phyloP scores from a whole-genome alignment of 2,797 vertebrate genomes.

The Numenius phaeopus region DNA sequence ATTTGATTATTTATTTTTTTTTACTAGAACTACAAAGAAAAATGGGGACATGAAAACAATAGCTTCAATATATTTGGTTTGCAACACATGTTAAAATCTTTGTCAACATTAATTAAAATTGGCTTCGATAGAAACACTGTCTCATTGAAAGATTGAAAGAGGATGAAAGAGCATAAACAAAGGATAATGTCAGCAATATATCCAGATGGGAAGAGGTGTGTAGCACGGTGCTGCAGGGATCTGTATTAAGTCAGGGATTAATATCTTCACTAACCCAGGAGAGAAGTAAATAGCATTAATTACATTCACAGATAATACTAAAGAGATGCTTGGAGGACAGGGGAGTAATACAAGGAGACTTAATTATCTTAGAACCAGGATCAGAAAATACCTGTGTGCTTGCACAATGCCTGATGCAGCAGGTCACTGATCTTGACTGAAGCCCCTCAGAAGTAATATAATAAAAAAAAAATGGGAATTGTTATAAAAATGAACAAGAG shows the following conservation, averaged over 20 bases:
- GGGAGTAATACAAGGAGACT: slow-evolving; percentile 11
- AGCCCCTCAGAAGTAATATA: neutral
- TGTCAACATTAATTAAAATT: slow-evolving; percentile 69
- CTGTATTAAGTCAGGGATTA: slow-evolving; percentile 67
- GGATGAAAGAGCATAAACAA: slow-evolving; percentile 65
- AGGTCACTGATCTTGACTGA: neutral
- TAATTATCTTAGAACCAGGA: slow-evolving; percentile 9
- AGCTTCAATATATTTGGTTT: slow-evolving; percentile 35
- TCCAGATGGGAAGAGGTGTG: slow-evolving; percentile 51
- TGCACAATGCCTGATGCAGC: neutral
- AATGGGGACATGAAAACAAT: slow-evolving; percentile 4
- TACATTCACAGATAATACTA: slow-evolving; percentile 59
- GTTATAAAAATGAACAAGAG: neutral
- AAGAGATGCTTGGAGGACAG: slow-evolving; percentile 49
- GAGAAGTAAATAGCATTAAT: slow-evolving; percentile 67
- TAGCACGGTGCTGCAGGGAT: neutral
- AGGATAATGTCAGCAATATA: slow-evolving; percentile 62
- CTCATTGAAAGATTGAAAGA: slow-evolving; percentile 43
- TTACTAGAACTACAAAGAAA: neutral
- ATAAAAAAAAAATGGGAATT: neutral
- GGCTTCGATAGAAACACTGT: neutral
- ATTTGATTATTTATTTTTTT: slow-evolving; percentile 26
- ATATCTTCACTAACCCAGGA: slow-evolving; percentile 59
- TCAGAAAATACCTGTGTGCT: neutral
- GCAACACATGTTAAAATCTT: slow-evolving; percentile 55